Conservation (phyloP, 2,888 invertebrate species). For the Trichacis sp. region DNA sequence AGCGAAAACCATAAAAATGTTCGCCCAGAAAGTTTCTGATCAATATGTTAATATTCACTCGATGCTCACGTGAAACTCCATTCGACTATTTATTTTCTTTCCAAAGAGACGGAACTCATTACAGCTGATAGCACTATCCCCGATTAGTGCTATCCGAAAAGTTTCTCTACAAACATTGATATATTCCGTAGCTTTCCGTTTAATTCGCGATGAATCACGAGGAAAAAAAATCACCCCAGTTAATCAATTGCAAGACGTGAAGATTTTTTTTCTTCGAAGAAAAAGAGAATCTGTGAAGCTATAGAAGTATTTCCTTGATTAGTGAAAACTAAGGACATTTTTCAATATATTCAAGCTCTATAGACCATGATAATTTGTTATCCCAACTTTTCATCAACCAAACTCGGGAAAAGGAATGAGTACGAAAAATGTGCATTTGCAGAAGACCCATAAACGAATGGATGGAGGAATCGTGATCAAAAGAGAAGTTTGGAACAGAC, state of each 20-base stretch:
- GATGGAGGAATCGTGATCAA: conserved; percentile 10
- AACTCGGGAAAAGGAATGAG: conserved; percentile 3
- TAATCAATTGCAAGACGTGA: neutral
- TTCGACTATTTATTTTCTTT: neutral
- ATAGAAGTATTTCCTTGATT: neutral
- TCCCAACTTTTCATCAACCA: conserved; percentile 11
- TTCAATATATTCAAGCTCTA: neutral
- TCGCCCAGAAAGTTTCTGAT: neutral
- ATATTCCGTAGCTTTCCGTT: neutral
- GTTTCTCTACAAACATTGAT: conserved; percentile 2
- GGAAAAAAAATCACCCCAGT: neutral
- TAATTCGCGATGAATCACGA: neutral
- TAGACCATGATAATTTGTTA: conserved; percentile 12
- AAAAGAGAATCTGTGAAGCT: neutral
- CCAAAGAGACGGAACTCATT: neutral
- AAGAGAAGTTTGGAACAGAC: conserved; percentile 15
- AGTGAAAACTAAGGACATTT: neutral
- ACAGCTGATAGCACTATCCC: neutral
- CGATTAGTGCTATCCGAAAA: conserved; percentile 1
- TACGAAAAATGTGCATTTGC: neutral
- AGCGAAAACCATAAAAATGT: conserved; percentile 2
- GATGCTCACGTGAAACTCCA: neutral
- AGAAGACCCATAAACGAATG: conserved; percentile 12
- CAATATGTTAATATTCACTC: conserved; percentile 3
- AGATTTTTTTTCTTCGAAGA: neutral